These are phyloP conservation scores for Drosophila macrospina DNA, from an alignment of 2,888 invertebrate genomes.

Conservation along the genomic window DNA sequence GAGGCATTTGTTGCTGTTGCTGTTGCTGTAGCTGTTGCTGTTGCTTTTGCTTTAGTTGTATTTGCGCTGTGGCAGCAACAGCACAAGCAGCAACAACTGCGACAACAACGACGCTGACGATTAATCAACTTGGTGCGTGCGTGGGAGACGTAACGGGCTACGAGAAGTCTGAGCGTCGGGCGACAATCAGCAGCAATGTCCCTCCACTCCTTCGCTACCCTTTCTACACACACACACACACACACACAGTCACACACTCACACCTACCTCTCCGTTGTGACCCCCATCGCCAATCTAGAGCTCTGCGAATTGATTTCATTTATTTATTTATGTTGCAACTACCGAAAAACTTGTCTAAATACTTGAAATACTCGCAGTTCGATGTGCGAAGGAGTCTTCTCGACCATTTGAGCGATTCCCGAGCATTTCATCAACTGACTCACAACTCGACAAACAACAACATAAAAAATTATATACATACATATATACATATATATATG, in stretches of 20 bases:
- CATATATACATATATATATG: neutral
- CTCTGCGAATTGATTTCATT: conserved; percentile 56
- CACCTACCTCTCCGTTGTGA: neutral
- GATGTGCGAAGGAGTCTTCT: conserved; percentile 37
- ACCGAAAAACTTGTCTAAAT: conserved; percentile 59
- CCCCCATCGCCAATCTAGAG: conserved; percentile 16
- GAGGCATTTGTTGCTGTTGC: conserved; percentile 38
- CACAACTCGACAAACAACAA: conserved; percentile 15
- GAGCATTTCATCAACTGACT: conserved; percentile 42
- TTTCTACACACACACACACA: neutral
- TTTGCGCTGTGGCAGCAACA: conserved; percentile 1
- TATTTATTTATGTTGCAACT: conserved; percentile 71
- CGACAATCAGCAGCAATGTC: conserved; percentile 28
- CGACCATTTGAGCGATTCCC: conserved; percentile 44
- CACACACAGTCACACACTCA: neutral
- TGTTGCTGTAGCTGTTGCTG: conserved; percentile 10
- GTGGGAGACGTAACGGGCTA: conserved; percentile 35
- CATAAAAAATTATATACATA: neutral
- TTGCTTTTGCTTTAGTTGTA: conserved; percentile 6
- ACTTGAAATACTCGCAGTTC: conserved; percentile 54
- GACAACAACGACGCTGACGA: conserved; percentile 47
- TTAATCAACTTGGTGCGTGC: conserved; percentile 72
- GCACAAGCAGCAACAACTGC: conserved; percentile 3
- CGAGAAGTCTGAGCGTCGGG: conserved; percentile 34
- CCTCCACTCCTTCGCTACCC: neutral